Conservation (phyloP, 2,113 vertebrate genomes). For the Forbesichthys papilliferus region DNA sequence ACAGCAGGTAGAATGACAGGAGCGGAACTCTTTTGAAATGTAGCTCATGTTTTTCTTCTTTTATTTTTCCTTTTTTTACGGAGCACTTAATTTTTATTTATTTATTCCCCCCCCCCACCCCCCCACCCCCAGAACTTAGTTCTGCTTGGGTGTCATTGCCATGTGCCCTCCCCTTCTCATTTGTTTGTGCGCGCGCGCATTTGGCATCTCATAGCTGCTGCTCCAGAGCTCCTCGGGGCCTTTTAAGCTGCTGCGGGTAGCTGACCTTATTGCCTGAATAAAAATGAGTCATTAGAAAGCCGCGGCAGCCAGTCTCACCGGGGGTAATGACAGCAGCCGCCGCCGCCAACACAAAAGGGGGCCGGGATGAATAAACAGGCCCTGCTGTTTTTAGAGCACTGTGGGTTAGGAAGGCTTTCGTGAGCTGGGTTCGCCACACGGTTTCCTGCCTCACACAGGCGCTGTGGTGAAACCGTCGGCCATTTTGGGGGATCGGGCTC, state of each 20-base stretch:
- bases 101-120: constrained; percentile 27
- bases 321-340: constrained; percentile 66
- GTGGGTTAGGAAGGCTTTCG: constrained; percentile 52
- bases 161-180: constrained; percentile 30
- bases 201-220: constrained; percentile 59
- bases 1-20: constrained; percentile 25
- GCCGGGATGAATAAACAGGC: constrained; percentile 56
- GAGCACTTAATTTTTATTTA: neutral
- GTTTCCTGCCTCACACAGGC: constrained; percentile 50
- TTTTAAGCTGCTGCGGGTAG: constrained; percentile 71
- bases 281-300: constrained; percentile 73
- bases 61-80: neutral
- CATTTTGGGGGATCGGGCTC: constrained; percentile 70
- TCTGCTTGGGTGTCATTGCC: constrained; percentile 8
- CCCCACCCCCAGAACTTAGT: too few species aligned
- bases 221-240: constrained; percentile 63
- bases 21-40: constrained; percentile 48
- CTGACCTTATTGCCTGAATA: constrained; percentile 76
- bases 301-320: constrained; percentile 50
- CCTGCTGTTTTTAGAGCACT: constrained; percentile 67
- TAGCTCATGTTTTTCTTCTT: constrained; percentile 30
- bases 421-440: constrained; percentile 38
- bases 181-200: constrained; percentile 13
- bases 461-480: constrained; percentile 63
- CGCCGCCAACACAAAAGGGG: constrained; percentile 62